Percentiles rank a stretch among this genome's conserved stretches.
phyloP scores from a whole-genome alignment of 2,797 vertebrate genomes.

The Holocentrus rufus region DNA sequence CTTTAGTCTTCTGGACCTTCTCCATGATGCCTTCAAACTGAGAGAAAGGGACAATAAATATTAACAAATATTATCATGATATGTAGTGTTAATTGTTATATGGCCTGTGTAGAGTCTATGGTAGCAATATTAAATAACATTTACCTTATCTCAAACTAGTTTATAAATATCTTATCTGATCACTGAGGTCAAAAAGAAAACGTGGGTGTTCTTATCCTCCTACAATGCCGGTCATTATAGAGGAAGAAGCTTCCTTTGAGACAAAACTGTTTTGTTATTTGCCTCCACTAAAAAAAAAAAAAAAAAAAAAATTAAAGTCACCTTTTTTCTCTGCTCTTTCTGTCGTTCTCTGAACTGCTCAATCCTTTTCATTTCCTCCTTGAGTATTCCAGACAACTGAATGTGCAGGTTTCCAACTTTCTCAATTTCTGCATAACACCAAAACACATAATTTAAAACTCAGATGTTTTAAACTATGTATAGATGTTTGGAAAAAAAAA shows the following conservation, averaged over 20 bases:
- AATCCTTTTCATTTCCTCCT: constrained; percentile 89
- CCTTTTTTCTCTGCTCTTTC: constrained; percentile 96
- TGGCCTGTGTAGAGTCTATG: no score
- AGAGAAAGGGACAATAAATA: constrained; percentile 26
- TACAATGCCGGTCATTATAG: neutral
- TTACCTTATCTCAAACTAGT: no score
- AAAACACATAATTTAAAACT: neutral
- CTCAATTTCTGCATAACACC: constrained; percentile 86
- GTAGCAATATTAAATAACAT: no score
- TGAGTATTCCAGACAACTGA: constrained; percentile 86
- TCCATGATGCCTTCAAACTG: constrained; percentile 93
- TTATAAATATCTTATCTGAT: no score
- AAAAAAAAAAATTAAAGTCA: constrained; percentile 51
- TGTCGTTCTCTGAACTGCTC: constrained; percentile 94
- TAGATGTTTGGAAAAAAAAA: neutral
- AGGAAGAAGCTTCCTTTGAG: neutral
- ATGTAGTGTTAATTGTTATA: no score
- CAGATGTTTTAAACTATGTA: no score
- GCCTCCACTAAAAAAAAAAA: constrained; percentile 23
- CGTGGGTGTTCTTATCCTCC: neutral
- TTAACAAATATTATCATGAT: neutral
- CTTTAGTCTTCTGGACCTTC: constrained; percentile 91
- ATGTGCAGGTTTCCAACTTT: constrained; percentile 91
- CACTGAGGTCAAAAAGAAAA: neutral
- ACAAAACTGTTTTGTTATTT: constrained; percentile 2